Conservation (phyloP, 2,113 vertebrate species). For the Oncorhynchus gorbuscha region DNA sequence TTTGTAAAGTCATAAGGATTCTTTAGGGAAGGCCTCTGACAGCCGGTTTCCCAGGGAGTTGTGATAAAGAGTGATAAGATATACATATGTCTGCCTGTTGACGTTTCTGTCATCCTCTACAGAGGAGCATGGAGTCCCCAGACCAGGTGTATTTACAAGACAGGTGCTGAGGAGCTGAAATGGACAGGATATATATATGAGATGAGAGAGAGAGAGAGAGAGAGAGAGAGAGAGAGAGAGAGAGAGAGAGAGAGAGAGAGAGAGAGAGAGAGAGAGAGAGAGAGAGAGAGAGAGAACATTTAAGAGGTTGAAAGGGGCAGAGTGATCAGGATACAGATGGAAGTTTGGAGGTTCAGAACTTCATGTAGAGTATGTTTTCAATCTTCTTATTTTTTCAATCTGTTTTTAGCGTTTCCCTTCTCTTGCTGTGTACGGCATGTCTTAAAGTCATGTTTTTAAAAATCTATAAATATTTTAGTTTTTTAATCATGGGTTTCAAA, state of each 20-base stretch:
- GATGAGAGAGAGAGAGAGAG: neutral
- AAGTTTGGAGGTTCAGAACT: neutral
- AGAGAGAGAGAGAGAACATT: neutral
- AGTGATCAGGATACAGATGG: neutral
- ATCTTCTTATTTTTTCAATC: neutral
- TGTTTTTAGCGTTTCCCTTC: neutral
- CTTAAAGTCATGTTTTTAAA: too few species aligned
- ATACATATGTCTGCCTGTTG: constrained; percentile 36
- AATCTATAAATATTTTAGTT: too few species aligned
- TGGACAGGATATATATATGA: too few species aligned
- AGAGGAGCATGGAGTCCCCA: constrained; percentile 16
- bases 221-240: neutral
- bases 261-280: neutral
- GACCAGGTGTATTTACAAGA: constrained; percentile 27
- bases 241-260: neutral
- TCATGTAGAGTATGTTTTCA: neutral
- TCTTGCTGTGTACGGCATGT: neutral
- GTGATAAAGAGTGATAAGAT: constrained; percentile 30
- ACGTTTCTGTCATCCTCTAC: constrained; percentile 24
- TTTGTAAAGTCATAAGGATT: neutral
- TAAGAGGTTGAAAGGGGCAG: neutral
- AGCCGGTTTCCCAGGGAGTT: constrained; percentile 19
- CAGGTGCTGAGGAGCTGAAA: constrained; percentile 18
- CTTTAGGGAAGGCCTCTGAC: constrained; percentile 3
- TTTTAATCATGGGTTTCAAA: constrained; percentile 6